phyloP scores from a whole-genome alignment of 2,888 invertebrate genomes.

The Galerucella calmariensis region DNA sequence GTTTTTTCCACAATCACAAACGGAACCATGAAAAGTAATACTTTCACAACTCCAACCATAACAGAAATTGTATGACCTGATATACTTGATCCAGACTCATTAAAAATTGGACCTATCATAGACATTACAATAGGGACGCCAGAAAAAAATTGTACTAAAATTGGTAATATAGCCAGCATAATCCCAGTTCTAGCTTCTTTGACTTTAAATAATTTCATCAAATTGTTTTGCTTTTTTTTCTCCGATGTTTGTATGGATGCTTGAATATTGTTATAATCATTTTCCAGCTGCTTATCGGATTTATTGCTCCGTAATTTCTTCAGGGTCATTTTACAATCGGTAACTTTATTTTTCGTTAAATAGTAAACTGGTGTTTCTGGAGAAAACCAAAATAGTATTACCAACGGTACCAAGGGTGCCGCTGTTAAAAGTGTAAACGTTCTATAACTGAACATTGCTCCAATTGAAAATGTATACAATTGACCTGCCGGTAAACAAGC shows the following conservation, averaged over 20 bases:
- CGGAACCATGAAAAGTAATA: neutral
- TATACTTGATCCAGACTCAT: neutral
- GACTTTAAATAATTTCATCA: slow-evolving; percentile 2
- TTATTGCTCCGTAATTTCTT: slow-evolving; percentile 33
- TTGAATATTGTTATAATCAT: neutral
- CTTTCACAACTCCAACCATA: slow-evolving; percentile 4
- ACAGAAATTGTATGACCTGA: slow-evolving; percentile 16
- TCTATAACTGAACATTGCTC: neutral
- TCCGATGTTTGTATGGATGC: neutral
- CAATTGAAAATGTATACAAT: neutral
- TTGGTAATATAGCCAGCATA: neutral
- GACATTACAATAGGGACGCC: slow-evolving; percentile 7
- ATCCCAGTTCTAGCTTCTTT: slow-evolving; percentile 11
- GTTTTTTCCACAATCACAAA: slow-evolving; percentile 19
- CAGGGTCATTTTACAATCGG: slow-evolving; percentile 35
- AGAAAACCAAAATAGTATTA: slow-evolving; percentile 40
- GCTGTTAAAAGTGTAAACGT: slow-evolving; percentile 1
- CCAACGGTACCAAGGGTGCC: slow-evolving; percentile 37
- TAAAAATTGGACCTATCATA: slow-evolving; percentile 10
- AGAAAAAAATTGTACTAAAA: slow-evolving; percentile 6
- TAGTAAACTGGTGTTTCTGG: slow-evolving; percentile 46
- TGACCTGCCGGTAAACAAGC: slow-evolving; percentile 71
- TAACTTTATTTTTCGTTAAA: slow-evolving; percentile 33
- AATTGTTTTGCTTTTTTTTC: neutral
- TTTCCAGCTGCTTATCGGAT: slow-evolving; percentile 11